Conservation (phyloP, 2,797 vertebrate genomes). For the Siniperca scherzeri region DNA sequence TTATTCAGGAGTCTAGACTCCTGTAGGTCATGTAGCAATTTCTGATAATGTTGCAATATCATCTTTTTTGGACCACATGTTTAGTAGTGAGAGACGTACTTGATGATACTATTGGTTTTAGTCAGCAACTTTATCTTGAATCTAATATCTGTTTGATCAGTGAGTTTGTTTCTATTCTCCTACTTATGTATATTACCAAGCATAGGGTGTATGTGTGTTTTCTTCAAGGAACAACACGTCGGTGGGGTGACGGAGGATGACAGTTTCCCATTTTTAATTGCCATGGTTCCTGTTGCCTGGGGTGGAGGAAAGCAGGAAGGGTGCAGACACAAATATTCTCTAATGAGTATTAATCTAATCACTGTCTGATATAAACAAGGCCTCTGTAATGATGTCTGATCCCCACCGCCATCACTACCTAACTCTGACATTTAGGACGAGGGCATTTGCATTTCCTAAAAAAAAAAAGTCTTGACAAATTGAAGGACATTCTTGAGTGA, state of each 20-base stretch:
- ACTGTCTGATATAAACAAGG: conserved; percentile 87
- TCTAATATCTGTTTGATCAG: conserved; percentile 54
- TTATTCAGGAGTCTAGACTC: conserved; percentile 55
- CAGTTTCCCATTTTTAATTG: conserved; percentile 88
- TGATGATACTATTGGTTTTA: conserved; percentile 20
- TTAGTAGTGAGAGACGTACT: not conserved
- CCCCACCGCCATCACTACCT: conserved; percentile 70
- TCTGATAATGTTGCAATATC: conserved; percentile 36
- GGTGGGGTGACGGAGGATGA: conserved; percentile 79
- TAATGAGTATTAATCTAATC: conserved; percentile 95
- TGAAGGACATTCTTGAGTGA: conserved; percentile 63
- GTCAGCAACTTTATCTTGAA: conserved; percentile 28
- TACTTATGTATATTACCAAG: conserved; percentile 41
- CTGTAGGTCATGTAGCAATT: conserved; percentile 37
- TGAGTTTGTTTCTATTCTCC: conserved; percentile 44
- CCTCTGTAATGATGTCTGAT: conserved; percentile 80
- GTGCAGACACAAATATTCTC: conserved; percentile 89
- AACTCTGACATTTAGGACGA: conserved; percentile 82
- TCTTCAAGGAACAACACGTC: conserved; percentile 55
- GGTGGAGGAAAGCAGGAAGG: conserved; percentile 83
- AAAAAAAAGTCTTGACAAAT: conserved; percentile 65
- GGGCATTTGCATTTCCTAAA: conserved; percentile 86
- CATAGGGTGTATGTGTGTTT: conserved; percentile 50
- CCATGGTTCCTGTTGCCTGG: conserved; percentile 82
- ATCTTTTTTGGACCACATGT: conserved; percentile 1